These are phyloP conservation scores for Mola mola DNA, from an alignment of 2,113 vertebrate species.

Conservation along the genomic window DNA sequence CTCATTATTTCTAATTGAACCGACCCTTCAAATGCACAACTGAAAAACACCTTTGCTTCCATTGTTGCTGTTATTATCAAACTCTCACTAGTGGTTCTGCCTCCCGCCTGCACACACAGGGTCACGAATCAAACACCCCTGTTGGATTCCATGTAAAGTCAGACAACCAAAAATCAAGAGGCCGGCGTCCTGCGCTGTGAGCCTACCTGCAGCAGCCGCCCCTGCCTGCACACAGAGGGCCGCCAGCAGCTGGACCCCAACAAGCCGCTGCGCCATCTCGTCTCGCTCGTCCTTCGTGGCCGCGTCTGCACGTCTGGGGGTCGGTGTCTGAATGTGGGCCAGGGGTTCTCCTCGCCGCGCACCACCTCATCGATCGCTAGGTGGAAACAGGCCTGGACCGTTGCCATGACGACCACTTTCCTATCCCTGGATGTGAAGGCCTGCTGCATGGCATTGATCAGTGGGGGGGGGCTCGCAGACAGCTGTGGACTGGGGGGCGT, in stretches of 20 bases:
- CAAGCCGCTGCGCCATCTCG: conserved; percentile 20
- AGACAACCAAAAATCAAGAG: too few relatives aligned
- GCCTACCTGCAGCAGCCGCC: conserved; percentile 45
- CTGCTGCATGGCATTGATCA: conserved; percentile 43
- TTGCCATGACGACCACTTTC: conserved; percentile 68
- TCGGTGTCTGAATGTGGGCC: conserved; percentile 61
- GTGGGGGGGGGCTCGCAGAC: conserved; percentile 1
- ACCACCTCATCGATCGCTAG: conserved; percentile 66
- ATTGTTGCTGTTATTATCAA: too few relatives aligned
- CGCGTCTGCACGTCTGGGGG: conserved; percentile 7
- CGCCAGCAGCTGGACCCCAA: conserved; percentile 45
- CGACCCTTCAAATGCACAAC: too few relatives aligned
- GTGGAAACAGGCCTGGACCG: conserved; percentile 60
- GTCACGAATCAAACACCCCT: too few relatives aligned
- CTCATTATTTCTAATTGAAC: too few relatives aligned
- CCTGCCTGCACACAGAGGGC: conserved; percentile 20
- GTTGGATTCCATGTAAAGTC: too few relatives aligned
- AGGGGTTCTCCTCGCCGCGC: conserved; percentile 35
- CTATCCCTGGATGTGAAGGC: conserved; percentile 40
- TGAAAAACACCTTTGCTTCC: too few relatives aligned
- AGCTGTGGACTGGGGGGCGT: neutral
- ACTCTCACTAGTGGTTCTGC: too few relatives aligned
- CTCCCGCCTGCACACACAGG: too few relatives aligned
- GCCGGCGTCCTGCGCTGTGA: too few relatives aligned
- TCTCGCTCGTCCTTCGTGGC: neutral